phyloP scores from a whole-genome alignment of 1,140 invertebrate species.

The Caenorhabditis remanei region DNA sequence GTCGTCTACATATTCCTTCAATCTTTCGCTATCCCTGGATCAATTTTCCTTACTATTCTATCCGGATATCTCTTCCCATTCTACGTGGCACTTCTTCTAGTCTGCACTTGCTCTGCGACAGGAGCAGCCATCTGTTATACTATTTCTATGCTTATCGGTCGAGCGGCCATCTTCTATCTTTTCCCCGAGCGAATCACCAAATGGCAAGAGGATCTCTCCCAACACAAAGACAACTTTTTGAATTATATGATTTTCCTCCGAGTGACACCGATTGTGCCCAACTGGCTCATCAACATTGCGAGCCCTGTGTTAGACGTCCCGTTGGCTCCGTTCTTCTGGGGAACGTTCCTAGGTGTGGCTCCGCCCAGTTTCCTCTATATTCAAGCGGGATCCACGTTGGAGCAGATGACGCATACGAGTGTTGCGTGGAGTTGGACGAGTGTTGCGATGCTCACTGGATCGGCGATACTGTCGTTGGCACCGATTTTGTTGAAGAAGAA shows the following conservation, averaged over 20 bases:
- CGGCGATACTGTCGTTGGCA: constrained; percentile 85
- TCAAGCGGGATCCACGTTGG: constrained; percentile 94
- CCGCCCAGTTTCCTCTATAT: constrained; percentile 97
- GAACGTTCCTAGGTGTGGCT: constrained; percentile 91
- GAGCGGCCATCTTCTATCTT: constrained; percentile 87
- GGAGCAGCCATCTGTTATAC: constrained; percentile 96
- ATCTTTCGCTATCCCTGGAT: constrained; percentile 99
- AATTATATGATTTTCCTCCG: constrained; percentile 97
- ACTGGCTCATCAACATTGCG: constrained; percentile 99
- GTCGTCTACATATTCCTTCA: constrained; percentile 98
- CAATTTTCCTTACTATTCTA: constrained; percentile 95
- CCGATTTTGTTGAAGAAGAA: constrained; percentile 88
- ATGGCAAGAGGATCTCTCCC: constrained; percentile 88
- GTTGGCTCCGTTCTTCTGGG: constrained; percentile 89
- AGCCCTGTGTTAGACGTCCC: constrained; percentile 97
- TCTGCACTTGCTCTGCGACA: constrained; percentile 94
- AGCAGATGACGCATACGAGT: constrained; percentile 89
- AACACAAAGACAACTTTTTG: constrained; percentile 89
- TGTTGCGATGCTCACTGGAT: constrained; percentile 83
- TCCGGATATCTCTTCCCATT: constrained; percentile 97
- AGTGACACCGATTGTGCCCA: constrained; percentile 96
- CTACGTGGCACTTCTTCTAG: constrained; percentile 87
- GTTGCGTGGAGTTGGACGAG: constrained; percentile 92
- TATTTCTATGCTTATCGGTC: constrained; percentile 89
- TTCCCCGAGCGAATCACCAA: constrained; percentile 88